Percentiles rank a stretch among this genome's conserved stretches.
Conservation (phyloP, 2,113 vertebrate species). For the Phrynosoma platyrhinos region DNA sequence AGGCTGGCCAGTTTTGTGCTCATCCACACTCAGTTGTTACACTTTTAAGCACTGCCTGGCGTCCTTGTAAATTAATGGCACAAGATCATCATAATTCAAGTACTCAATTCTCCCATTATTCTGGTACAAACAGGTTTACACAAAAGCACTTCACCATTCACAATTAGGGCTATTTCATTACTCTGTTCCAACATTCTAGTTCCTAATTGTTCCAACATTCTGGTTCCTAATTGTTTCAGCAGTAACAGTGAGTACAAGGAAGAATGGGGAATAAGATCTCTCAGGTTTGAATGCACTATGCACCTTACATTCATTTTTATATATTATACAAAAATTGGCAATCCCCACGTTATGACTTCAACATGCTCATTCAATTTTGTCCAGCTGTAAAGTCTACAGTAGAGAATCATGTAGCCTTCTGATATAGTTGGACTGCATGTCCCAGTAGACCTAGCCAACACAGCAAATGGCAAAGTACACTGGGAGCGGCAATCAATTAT, state of each 20-base stretch:
- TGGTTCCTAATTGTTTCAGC: neutral
- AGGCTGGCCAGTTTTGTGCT: neutral
- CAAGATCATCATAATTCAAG: neutral
- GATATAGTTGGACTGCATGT: no score
- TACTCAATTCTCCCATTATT: neutral
- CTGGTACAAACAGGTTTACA: neutral
- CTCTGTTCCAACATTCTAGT: neutral
- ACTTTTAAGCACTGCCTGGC: neutral
- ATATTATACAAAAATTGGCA: neutral
- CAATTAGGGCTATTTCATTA: neutral
- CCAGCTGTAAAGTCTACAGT: neutral
- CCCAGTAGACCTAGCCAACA: no score
- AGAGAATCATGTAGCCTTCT: neutral
- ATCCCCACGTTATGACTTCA: neutral
- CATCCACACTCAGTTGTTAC: fast-evolving
- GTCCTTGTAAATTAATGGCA: neutral
- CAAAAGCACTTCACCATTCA: neutral
- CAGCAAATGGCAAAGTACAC: no score
- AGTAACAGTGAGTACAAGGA: neutral
- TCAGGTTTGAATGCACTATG: neutral
- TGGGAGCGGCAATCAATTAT: no score
- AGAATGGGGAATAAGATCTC: no score
- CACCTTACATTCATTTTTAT: neutral
- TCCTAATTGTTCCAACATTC: neutral
- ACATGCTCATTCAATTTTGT: neutral